Conservation (phyloP, 2,888 invertebrate species). For the Drosophila antonietae region DNA sequence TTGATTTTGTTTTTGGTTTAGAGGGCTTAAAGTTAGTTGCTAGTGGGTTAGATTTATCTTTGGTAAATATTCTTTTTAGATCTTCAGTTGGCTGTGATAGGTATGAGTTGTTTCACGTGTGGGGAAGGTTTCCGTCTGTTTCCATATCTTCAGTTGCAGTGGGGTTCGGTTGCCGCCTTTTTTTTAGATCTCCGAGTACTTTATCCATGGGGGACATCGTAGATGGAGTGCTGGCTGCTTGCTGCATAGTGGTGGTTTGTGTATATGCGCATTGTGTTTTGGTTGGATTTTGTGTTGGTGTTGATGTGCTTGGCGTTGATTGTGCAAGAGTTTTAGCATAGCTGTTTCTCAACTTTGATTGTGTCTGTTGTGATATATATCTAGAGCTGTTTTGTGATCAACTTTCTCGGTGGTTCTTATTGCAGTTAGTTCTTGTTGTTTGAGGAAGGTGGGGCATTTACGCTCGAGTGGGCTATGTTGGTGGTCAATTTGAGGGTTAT, state of each 20-base stretch:
- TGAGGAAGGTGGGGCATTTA: neutral
- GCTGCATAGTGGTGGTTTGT: neutral
- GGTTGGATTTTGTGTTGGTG: neutral
- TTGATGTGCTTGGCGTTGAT: neutral
- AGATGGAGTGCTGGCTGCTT: neutral
- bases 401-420: neutral
- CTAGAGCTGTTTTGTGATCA: neutral
- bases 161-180: neutral
- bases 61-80: neutral
- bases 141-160: too few species aligned
- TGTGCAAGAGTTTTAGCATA: neutral
- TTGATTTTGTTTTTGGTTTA: neutral
- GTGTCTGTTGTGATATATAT: neutral
- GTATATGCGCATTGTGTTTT: neutral
- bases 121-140: too few species aligned
- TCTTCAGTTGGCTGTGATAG: neutral
- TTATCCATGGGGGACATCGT: neutral
- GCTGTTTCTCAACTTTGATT: neutral
- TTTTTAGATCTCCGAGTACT: too few species aligned
- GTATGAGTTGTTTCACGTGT: neutral
- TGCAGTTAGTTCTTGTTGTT: neutral
- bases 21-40: neutral
- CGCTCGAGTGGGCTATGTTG: neutral
- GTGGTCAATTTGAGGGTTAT: neutral
- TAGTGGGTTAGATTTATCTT: neutral